phyloP scores from a whole-genome alignment of 2,113 vertebrate genomes.

The Camelus dromedarius region DNA sequence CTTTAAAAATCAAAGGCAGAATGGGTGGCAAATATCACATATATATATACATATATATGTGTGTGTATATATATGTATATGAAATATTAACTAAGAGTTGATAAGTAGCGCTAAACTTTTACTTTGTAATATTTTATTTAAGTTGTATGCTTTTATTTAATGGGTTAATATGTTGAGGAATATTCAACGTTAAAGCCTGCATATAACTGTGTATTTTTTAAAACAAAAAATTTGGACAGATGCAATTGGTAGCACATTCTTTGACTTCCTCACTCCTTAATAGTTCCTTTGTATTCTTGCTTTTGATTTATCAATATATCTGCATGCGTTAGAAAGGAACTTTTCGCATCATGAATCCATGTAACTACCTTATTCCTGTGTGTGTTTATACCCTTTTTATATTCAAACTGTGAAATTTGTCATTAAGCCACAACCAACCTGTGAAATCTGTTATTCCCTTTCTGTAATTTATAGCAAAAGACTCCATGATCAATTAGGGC shows the following conservation, averaged over 20 bases:
- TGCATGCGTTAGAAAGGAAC: slow-evolving; percentile 55
- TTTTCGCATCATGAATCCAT: not conserved
- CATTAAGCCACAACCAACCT: slow-evolving; percentile 37
- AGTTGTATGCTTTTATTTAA: not conserved
- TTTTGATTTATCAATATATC: slow-evolving; percentile 51
- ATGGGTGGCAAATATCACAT: not conserved
- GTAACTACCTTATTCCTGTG: slow-evolving; percentile 20
- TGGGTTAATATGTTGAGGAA: not conserved
- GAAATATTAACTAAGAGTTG: not conserved
- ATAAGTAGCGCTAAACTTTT: not conserved
- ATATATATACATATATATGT: not conserved
- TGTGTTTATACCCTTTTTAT: slow-evolving; percentile 45
- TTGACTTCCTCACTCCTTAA: not conserved
- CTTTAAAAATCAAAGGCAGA: not conserved
- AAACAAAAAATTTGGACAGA: not conserved
- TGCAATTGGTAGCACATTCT: not conserved
- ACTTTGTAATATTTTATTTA: not conserved
- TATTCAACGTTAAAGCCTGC: not conserved
- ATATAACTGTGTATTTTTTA: not conserved
- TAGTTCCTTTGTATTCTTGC: not conserved
- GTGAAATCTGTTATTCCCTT: slow-evolving; percentile 65
- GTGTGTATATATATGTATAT: no score
- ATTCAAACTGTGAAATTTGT: slow-evolving; percentile 43
- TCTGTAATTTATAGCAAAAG: slow-evolving; percentile 7
- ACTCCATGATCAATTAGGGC: slow-evolving; percentile 4